phyloP scores from a whole-genome alignment of 2,888 invertebrate genomes.

The Autographa pulchrina region DNA sequence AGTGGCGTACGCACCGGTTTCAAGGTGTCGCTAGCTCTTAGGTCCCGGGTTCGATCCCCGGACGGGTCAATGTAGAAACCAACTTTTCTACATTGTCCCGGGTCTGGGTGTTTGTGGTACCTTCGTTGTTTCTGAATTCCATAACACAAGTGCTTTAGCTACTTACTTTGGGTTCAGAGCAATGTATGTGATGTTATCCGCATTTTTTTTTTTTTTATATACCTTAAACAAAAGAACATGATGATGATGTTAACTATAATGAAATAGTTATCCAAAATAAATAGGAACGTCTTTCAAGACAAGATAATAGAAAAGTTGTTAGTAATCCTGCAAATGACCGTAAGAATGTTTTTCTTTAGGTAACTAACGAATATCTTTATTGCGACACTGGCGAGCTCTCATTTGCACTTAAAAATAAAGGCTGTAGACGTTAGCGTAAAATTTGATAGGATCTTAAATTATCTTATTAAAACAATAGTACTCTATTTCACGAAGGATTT shows the following conservation, averaged over 20 bases:
- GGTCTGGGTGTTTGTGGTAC: too few species aligned
- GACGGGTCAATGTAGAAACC: too few species aligned
- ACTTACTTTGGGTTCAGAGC: too few species aligned
- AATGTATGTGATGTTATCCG: too few species aligned
- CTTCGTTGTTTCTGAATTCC: too few species aligned
- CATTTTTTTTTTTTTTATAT: too few species aligned
- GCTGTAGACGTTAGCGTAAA: conserved; percentile 35
- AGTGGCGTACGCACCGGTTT: too few species aligned
- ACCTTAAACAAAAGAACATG: conserved; percentile 6
- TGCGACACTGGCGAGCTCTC: conserved; percentile 28
- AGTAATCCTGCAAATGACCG: conserved; percentile 28
- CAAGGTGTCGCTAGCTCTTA: too few species aligned
- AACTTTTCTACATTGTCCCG: too few species aligned
- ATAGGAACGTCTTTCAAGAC: conserved; percentile 15
- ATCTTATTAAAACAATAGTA: conserved; percentile 15
- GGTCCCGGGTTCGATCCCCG: too few species aligned
- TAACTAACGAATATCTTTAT: conserved; percentile 37
- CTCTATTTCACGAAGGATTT: background rate
- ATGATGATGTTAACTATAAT: background rate
- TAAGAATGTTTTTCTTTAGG: conserved; percentile 26
- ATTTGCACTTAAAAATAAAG: conserved; percentile 54
- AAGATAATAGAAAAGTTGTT: conserved; percentile 28
- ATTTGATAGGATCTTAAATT: conserved; percentile 44
- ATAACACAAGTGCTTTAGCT: too few species aligned
- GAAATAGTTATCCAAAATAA: conserved; percentile 9